These are phyloP conservation scores for Nesometra sesokonis DNA, from an alignment of 35 echinoderm and acorn worm species.

Conservation along the genomic window DNA sequence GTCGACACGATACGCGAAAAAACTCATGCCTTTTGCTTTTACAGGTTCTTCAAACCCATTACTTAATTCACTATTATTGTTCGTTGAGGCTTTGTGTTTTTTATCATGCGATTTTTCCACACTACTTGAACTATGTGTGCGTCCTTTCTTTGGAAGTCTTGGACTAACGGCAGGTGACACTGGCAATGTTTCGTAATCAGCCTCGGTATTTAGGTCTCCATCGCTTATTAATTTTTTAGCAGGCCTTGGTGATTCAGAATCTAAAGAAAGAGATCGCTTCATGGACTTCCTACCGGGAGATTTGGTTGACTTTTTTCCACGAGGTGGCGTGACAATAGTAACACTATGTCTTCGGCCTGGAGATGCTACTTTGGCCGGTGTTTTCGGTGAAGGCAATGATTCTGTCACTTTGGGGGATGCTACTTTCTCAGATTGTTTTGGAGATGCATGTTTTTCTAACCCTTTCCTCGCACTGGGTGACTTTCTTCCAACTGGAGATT, in stretches of 20 bases:
- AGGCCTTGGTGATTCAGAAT: neutral
- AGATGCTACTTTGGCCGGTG: neutral
- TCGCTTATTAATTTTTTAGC: neutral
- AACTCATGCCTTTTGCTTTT: constrained; percentile 31
- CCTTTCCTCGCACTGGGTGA: neutral
- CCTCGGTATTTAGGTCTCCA: constrained; percentile 40
- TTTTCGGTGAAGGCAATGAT: neutral
- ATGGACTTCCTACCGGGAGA: neutral
- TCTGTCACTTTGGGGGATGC: neutral
- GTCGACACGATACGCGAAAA: constrained; percentile 66
- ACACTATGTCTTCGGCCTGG: neutral
- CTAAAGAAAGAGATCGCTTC: neutral
- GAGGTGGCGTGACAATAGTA: neutral
- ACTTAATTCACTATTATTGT: constrained; percentile 30
- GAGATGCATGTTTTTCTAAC: neutral
- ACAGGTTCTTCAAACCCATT: constrained; percentile 72
- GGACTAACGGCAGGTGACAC: constrained; percentile 12
- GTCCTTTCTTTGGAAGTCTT: neutral
- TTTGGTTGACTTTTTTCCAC: constrained; percentile 16
- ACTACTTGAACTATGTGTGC: neutral
- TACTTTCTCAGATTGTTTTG: neutral
- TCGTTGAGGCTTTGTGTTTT: neutral
- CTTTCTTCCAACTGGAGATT: neutral
- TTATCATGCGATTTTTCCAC: neutral
- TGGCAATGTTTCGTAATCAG: constrained; percentile 52